These are phyloP conservation scores for Squalus acanthias DNA, from an alignment of 2,797 vertebrate species.

Conservation along the genomic window DNA sequence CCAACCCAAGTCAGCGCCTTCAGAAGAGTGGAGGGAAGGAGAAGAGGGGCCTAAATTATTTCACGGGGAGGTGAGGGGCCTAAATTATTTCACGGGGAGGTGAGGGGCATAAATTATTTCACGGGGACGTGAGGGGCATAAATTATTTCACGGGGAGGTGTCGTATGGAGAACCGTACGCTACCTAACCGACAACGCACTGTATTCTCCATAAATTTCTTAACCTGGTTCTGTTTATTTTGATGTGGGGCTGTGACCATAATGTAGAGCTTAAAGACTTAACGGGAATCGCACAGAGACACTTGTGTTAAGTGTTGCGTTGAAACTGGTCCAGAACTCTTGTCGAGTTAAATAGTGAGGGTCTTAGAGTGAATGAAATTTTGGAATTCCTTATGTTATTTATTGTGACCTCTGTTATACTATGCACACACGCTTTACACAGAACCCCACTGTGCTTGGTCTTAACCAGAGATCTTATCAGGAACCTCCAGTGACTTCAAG, in stretches of 20 bases:
- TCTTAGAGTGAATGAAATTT: conserved; percentile 18
- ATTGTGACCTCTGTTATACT: neutral
- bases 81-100: too few relatives aligned
- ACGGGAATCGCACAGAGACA: conserved; percentile 14
- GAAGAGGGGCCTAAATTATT: neutral
- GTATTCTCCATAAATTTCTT: neutral
- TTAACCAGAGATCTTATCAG: neutral
- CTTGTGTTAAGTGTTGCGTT: conserved; percentile 20
- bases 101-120: neutral
- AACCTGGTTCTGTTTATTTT: conserved; percentile 18
- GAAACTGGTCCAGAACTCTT: neutral
- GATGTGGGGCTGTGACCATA: neutral
- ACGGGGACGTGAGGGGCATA: neutral
- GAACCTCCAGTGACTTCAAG: neutral
- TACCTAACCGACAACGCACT: neutral
- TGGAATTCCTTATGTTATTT: neutral
- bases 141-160: neutral
- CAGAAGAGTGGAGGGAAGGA: neutral
- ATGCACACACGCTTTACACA: neutral
- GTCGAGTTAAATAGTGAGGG: neutral
- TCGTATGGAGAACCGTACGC: neutral
- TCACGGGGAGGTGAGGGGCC: neutral
- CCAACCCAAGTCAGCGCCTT: neutral
- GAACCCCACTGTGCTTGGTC: conserved; percentile 11
- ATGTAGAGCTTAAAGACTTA: neutral